Conservation (phyloP, 2,797 vertebrate genomes). For the Pipistrellus pygmaeus region DNA sequence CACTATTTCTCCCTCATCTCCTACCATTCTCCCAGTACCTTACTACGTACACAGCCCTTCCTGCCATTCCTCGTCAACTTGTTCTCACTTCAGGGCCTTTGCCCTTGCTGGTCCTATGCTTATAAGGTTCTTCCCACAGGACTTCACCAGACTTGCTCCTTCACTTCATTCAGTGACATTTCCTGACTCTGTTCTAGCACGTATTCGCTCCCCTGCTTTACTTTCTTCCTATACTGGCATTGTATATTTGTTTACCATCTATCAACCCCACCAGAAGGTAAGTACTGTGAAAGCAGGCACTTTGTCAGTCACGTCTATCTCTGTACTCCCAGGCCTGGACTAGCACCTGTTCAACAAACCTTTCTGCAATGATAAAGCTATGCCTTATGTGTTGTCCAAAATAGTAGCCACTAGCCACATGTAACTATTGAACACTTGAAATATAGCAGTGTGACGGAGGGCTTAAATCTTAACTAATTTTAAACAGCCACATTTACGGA, state of each 20-base stretch:
- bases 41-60: neutral
- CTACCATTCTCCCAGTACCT: neutral
- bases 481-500: neutral
- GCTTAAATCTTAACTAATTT: conserved; percentile 36
- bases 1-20: neutral
- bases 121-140: conserved; percentile 34
- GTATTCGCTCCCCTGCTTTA: neutral
- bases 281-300: neutral
- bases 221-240: neutral
- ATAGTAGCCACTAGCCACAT: neutral
- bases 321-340: neutral
- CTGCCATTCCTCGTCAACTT: neutral
- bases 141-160: conserved; percentile 2
- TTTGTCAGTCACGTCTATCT: neutral
- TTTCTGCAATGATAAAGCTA: neutral
- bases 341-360: neutral
- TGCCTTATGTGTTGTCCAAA: neutral
- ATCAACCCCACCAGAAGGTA: conserved; percentile 1
- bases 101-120: neutral
- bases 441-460: neutral
- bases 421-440: neutral
- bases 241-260: neutral
- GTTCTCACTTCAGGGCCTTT: neutral
- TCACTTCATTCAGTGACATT: conserved; percentile 15
- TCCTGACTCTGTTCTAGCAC: conserved; percentile 16